A percentile compares a stretch with the other conserved stretches of the same genome.
Evolutionary conservation across 1,140 invertebrate genomes (phyloP).

Genomic region (Eueides isabella): DNA sequence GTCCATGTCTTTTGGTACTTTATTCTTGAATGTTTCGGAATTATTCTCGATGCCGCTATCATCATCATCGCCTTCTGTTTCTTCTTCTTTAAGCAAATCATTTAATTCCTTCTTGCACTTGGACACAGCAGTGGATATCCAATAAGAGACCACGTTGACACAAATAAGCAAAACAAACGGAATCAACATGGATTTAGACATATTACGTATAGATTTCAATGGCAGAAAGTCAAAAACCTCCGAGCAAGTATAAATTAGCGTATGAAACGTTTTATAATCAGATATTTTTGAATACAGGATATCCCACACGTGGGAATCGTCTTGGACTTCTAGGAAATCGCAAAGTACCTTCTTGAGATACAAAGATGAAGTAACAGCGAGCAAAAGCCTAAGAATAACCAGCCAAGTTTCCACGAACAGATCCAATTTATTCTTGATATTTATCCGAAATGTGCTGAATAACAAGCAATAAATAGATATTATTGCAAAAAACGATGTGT

Average conservation of each 20-base stretch:
- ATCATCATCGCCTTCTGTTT: conserved; percentile 43
- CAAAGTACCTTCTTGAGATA: conserved; percentile 64
- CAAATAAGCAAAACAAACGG: conserved; percentile 81
- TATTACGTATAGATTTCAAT: conserved; percentile 77
- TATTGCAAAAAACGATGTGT: conserved; percentile 72
- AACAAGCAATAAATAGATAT: conserved; percentile 62
- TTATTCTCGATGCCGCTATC: conserved; percentile 60
- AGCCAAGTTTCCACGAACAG: conserved; percentile 58
- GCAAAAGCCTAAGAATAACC: conserved; percentile 50
- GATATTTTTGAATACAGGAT: conserved; percentile 90
- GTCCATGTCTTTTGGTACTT: conserved; percentile 44
- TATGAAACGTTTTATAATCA: conserved; percentile 90
- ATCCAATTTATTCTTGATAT: conserved; percentile 55
- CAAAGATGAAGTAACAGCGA: conserved; percentile 51
- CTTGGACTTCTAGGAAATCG: conserved; percentile 68
- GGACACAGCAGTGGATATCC: conserved; percentile 56
- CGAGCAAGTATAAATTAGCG: conserved; percentile 92
- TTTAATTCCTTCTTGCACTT: conserved; percentile 36
- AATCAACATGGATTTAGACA: conserved; percentile 83
- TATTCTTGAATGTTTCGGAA: conserved; percentile 35
- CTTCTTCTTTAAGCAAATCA: conserved; percentile 23
- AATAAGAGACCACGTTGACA: conserved; percentile 71
- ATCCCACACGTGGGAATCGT: conserved; percentile 89
- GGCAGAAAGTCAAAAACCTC: conserved; percentile 92
- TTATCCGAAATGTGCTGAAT: conserved; percentile 60